Percentiles rank a stretch among this genome's conserved stretches.
Conservation (phyloP, 35 echinoderm and acorn worm genomes). For the Eucidaris tribuloides region DNA sequence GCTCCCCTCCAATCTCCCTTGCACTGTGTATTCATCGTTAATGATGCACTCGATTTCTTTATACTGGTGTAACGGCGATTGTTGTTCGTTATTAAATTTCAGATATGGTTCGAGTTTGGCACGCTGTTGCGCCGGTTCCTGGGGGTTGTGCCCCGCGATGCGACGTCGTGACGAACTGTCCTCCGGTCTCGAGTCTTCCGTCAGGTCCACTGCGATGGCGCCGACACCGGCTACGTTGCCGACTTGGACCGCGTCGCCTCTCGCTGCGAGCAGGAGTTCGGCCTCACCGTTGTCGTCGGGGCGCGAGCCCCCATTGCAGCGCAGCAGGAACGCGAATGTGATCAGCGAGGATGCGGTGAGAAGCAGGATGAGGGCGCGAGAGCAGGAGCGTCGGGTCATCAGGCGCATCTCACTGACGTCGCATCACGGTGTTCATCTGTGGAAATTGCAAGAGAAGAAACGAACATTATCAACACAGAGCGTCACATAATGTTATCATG, state of each 20-base stretch:
- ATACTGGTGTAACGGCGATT: constrained; percentile 25
- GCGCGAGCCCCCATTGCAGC: neutral
- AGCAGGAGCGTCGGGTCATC: constrained; percentile 13
- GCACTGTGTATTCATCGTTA: constrained; percentile 85
- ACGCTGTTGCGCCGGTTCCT: neutral
- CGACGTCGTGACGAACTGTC: neutral
- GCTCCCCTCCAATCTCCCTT: constrained; percentile 66
- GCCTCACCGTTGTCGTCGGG: neutral
- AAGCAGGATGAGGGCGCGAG: constrained; percentile 32
- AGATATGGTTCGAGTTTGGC: too few species aligned
- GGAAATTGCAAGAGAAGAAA: too few species aligned
- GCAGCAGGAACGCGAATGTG: constrained; percentile 44
- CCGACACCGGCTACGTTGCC: neutral
- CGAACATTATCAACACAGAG: too few species aligned
- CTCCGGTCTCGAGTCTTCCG: constrained; percentile 12
- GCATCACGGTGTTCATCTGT: neutral
- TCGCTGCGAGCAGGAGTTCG: constrained; percentile 1
- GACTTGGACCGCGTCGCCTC: neutral
- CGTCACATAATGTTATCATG: too few species aligned
- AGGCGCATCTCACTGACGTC: constrained; percentile 32
- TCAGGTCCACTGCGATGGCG: too few species aligned
- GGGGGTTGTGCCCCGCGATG: constrained; percentile 12
- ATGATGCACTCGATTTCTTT: constrained; percentile 96
- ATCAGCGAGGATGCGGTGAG: constrained; percentile 24
- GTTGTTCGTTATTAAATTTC: constrained; percentile 7